Conservation (phyloP, 1,140 invertebrate species). For the Metaphire vulgaris region DNA sequence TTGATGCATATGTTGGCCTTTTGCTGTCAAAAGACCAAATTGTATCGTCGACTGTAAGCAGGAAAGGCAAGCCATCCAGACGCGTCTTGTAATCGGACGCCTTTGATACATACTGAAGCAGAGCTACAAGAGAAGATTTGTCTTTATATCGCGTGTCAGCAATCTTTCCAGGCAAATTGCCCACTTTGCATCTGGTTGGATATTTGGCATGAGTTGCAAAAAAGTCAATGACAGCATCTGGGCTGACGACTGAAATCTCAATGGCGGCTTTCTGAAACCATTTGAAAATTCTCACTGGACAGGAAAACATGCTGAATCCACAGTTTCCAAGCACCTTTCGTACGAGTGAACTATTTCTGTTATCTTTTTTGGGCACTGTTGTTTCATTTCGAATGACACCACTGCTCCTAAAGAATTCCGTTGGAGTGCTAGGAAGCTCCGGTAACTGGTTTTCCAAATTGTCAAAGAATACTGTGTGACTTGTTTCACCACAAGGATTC, state of each 20-base stretch:
- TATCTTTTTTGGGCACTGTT: neutral
- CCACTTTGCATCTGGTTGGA: neutral
- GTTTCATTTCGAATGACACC: neutral
- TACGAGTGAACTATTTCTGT: neutral
- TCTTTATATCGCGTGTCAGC: neutral
- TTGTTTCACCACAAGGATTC: neutral
- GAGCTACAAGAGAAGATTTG: neutral
- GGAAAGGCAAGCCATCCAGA: neutral
- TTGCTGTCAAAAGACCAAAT: neutral
- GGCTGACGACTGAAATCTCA: neutral
- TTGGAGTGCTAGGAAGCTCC: neutral
- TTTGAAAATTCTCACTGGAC: neutral
- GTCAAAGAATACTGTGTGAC: neutral
- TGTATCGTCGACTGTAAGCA: neutral
- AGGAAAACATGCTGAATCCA: slow-evolving; percentile 1
- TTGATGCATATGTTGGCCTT: neutral
- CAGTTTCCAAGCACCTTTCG: neutral
- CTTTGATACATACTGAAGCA: neutral
- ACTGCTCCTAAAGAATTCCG: neutral
- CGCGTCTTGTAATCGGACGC: neutral
- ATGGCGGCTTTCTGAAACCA: neutral
- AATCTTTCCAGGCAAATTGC: neutral
- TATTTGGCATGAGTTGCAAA: neutral
- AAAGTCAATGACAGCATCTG: neutral
- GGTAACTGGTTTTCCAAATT: neutral